Evolutionary conservation across 2,888 invertebrate genomes (phyloP).

Genomic region (Agriopis marginaria): DNA sequence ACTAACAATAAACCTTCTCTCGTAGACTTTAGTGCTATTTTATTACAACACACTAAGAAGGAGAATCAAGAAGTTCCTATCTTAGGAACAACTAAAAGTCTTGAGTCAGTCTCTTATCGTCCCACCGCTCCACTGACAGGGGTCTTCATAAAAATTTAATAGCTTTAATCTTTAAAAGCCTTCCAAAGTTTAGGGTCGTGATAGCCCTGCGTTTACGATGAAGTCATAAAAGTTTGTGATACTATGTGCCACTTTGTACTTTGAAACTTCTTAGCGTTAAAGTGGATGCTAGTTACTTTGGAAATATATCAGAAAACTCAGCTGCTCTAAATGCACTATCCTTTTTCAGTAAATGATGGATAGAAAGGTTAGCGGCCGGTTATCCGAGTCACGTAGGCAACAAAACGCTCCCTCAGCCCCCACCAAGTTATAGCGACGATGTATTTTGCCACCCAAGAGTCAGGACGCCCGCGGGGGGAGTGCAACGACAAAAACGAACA

Average conservation of each 20-base stretch:
- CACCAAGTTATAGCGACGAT: too few species aligned
- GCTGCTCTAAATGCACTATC: not conserved
- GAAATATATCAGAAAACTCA: constrained; percentile 3
- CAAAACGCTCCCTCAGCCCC: too few species aligned
- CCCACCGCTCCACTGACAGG: constrained; percentile 69
- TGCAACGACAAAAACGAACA: too few species aligned
- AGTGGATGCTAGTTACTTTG: constrained; percentile 21
- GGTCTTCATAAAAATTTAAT: constrained; percentile 80
- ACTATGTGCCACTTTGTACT: constrained; percentile 59
- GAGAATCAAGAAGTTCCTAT: constrained; percentile 47
- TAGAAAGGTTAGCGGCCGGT: not conserved
- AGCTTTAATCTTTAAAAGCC: constrained; percentile 78
- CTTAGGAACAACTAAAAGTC: constrained; percentile 57
- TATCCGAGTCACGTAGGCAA: too few species aligned
- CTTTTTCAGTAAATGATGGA: not conserved
- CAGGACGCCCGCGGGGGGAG: too few species aligned
- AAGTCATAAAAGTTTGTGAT: constrained; percentile 66
- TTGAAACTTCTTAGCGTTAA: constrained; percentile 37
- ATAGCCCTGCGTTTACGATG: constrained; percentile 71
- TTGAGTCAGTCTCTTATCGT: constrained; percentile 66
- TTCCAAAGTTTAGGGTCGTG: constrained; percentile 70
- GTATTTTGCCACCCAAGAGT: too few species aligned
- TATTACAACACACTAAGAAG: constrained; percentile 37
- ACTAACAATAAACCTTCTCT: constrained; percentile 38
- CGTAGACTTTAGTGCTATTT: constrained; percentile 36